Conservation (phyloP, 2,888 invertebrate species). For the Leptinotarsa rubiginosa region DNA sequence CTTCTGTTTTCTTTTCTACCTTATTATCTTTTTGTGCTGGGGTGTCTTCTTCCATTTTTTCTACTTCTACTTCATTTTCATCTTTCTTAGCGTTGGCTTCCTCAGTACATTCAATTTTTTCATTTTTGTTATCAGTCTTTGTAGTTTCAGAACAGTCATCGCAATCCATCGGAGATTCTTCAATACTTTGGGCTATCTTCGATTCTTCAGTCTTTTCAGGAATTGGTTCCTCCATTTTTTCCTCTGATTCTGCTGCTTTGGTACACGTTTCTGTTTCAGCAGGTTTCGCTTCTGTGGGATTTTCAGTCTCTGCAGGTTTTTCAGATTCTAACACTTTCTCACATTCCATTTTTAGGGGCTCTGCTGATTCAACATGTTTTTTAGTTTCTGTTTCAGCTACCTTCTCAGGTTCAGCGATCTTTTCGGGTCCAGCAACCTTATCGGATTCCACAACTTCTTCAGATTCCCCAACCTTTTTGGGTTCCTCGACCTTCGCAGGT, state of each 20-base stretch:
- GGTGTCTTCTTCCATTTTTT: slow-evolving; percentile 18
- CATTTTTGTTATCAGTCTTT: slow-evolving; percentile 13
- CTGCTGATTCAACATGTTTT: slow-evolving; percentile 45
- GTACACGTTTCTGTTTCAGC: background rate
- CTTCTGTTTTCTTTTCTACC: background rate
- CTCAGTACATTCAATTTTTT: background rate
- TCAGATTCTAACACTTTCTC: background rate
- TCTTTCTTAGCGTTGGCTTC: background rate
- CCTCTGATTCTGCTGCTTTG: background rate
- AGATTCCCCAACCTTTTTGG: background rate
- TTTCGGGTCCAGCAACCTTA: background rate
- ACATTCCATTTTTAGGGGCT: background rate
- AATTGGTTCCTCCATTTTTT: slow-evolving; percentile 34
- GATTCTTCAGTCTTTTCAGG: slow-evolving; percentile 42
- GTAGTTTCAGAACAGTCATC: slow-evolving; percentile 3
- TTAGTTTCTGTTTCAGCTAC: slow-evolving; percentile 27
- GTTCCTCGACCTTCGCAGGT: background rate
- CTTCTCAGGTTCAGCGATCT: background rate
- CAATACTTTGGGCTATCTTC: slow-evolving; percentile 34
- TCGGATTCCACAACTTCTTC: background rate
- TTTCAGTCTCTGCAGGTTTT: background rate
- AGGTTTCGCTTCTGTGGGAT: background rate
- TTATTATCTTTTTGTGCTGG: background rate
- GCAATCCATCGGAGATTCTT: slow-evolving; percentile 31
- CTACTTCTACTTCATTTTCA: background rate